Percentiles rank a stretch among this genome's conserved stretches.
Evolutionary conservation across 2,888 invertebrate genomes (phyloP).

Genomic region (Actias luna): DNA sequence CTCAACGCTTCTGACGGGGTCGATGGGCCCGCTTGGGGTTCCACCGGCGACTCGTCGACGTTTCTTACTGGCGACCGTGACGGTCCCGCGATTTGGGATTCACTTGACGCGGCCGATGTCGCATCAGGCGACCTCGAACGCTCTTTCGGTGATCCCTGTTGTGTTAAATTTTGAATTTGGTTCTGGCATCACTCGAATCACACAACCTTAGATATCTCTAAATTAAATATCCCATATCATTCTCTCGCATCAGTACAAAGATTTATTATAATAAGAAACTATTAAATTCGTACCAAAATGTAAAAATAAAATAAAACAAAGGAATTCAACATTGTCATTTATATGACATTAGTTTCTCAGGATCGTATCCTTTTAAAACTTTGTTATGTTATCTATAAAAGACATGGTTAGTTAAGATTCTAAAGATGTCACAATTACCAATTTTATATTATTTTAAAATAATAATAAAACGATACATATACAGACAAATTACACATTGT

Average conservation of each 20-base stretch:
- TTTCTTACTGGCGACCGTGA: constrained; percentile 41
- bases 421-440: background rate
- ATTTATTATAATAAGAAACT: background rate
- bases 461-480: background rate
- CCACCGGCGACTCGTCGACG: constrained; percentile 37
- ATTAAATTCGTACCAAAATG: constrained; percentile 26
- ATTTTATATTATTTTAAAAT: background rate
- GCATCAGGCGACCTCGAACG: constrained; percentile 57
- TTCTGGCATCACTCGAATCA: constrained; percentile 27
- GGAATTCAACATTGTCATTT: constrained; percentile 77
- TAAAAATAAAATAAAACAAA: constrained; percentile 39
- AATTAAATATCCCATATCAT: constrained; percentile 1
- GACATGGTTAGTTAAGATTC: background rate
- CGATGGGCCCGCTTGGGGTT: constrained; percentile 65
- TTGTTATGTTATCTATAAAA: constrained; percentile 40
- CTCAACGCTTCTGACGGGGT: constrained; percentile 62
- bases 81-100: constrained; percentile 48
- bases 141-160: constrained; percentile 58
- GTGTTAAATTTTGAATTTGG: constrained; percentile 36
- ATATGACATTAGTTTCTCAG: constrained; percentile 20
- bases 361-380: constrained; percentile 36
- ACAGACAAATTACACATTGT: background rate
- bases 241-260: background rate
- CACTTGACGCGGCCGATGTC: constrained; percentile 45
- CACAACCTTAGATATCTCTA: background rate